These are phyloP conservation scores for Conus ventricosus DNA, from an alignment of 1,140 invertebrate species.

Conservation along the genomic window DNA sequence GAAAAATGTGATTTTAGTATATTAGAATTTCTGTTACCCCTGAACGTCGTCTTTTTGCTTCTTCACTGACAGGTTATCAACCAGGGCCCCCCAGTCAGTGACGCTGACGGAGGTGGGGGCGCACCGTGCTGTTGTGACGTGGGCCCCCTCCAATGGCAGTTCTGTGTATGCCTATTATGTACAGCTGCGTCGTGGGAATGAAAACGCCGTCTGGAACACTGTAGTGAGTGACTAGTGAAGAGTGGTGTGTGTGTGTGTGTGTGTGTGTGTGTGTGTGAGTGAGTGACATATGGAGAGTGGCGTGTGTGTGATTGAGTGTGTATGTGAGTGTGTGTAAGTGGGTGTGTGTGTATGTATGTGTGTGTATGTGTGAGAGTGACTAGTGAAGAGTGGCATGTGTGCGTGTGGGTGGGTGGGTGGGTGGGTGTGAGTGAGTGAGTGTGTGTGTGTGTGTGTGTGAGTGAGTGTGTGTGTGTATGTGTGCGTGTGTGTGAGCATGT, in stretches of 20 bases:
- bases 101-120: neutral
- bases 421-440: too few species aligned
- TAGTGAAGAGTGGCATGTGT: neutral
- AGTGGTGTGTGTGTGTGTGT: neutral
- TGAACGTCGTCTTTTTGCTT: neutral
- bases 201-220: neutral
- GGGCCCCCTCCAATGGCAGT: neutral
- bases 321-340: neutral
- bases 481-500: too few species aligned
- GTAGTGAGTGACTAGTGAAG: neutral
- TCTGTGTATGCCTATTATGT: neutral
- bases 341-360: neutral
- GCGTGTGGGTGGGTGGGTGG: neutral
- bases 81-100: neutral
- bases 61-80: neutral
- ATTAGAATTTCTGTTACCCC: too few species aligned
- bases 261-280: neutral
- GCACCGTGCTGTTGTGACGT: neutral
- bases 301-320: neutral
- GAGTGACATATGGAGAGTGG: too few species aligned
- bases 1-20: too few species aligned
- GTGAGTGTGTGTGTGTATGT: too few species aligned
- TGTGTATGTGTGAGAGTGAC: too few species aligned
- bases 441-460: too few species aligned
- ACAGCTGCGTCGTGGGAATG: constrained; percentile 19